phyloP scores from a whole-genome alignment of 2,888 invertebrate species.

The Cylindroiulus punctatus region DNA sequence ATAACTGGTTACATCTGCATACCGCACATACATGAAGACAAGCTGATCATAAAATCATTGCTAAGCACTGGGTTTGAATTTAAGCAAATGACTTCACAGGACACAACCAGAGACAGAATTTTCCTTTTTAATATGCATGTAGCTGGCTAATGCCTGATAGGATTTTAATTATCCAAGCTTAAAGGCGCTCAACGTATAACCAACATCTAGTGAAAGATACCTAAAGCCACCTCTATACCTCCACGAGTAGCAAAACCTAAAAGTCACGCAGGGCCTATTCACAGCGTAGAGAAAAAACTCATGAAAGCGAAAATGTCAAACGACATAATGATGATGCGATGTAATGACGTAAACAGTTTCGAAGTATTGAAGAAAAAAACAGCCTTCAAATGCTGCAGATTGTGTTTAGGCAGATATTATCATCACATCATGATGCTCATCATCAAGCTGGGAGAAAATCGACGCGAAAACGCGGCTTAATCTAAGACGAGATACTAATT shows the following conservation, averaged over 20 bases:
- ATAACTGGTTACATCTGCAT: no score
- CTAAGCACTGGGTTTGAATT: no score
- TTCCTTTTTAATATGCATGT: no score
- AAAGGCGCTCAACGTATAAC: background rate
- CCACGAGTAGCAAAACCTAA: background rate
- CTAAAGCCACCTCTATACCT: background rate
- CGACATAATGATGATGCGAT: constrained; percentile 9
- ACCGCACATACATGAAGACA: no score
- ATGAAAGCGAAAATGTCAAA: constrained; percentile 8
- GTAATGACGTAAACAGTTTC: constrained; percentile 18
- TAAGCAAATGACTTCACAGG: no score
- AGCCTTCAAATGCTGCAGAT: constrained; percentile 16
- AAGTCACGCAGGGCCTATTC: constrained; percentile 6
- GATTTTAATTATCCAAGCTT: no score
- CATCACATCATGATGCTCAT: constrained; percentile 26
- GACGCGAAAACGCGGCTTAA: background rate
- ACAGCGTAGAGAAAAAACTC: background rate
- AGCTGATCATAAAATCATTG: no score
- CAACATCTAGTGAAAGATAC: background rate
- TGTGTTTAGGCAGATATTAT: constrained; percentile 32
- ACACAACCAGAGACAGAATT: no score
- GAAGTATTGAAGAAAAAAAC: constrained; percentile 24
- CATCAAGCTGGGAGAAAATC: constrained; percentile 11
- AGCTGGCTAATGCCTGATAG: no score
- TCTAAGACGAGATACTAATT: constrained; percentile 18